phyloP scores from a whole-genome alignment of 2,113 vertebrate species.

The Stercorarius parasiticus region DNA sequence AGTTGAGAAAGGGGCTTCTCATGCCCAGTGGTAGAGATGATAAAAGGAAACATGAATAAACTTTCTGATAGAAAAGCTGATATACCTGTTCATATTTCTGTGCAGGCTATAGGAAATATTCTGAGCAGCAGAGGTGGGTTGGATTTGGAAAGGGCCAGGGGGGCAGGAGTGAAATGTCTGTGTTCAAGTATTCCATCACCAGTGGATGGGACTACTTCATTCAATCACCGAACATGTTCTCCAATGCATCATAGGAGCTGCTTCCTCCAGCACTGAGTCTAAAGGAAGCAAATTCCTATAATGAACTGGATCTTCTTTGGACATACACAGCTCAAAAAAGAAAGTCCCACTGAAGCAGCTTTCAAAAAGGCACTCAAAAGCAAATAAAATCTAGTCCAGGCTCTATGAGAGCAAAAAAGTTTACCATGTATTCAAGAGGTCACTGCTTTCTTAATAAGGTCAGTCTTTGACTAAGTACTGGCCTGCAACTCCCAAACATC shows the following conservation, averaged over 20 bases:
- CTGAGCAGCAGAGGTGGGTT: slow-evolving; percentile 78
- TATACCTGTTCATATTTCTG: slow-evolving; percentile 76
- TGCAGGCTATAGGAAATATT: slow-evolving; percentile 83
- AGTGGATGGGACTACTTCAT: slow-evolving; percentile 73
- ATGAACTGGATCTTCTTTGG: slow-evolving; percentile 75
- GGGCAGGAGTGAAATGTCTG: slow-evolving; percentile 60
- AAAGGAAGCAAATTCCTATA: slow-evolving; percentile 57
- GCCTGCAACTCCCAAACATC: slow-evolving; percentile 82
- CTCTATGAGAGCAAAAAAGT: slow-evolving; percentile 91
- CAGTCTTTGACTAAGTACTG: slow-evolving; percentile 87
- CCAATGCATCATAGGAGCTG: slow-evolving; percentile 71
- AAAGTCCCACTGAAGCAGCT: slow-evolving; percentile 91
- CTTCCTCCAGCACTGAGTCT: slow-evolving; percentile 49
- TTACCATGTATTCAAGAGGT: slow-evolving; percentile 83
- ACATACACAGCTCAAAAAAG: slow-evolving; percentile 75
- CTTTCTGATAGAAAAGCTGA: slow-evolving; percentile 72
- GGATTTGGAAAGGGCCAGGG: background rate
- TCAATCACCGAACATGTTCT: slow-evolving; percentile 69
- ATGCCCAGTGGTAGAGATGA: slow-evolving; percentile 76
- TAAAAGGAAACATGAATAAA: slow-evolving; percentile 75
- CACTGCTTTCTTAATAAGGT: slow-evolving; percentile 83
- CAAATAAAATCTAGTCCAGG: slow-evolving; percentile 87
- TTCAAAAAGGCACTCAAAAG: slow-evolving; percentile 98
- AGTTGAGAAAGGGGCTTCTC: slow-evolving; percentile 68
- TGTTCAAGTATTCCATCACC: slow-evolving; percentile 76